phyloP scores from a whole-genome alignment of 2,888 invertebrate genomes.

The Thysanoteuthis rhombus region DNA sequence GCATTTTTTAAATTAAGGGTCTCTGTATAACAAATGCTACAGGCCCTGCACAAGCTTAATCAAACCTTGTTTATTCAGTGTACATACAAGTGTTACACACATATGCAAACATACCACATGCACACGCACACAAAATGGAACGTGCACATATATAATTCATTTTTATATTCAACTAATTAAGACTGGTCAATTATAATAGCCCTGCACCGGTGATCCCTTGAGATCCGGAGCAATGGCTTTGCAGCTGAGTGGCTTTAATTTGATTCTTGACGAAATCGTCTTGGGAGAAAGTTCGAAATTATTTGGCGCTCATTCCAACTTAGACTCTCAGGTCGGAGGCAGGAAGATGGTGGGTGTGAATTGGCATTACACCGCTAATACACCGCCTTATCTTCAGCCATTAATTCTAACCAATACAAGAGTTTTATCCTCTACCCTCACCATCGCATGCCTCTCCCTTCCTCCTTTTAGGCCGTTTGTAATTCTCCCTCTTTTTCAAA shows the following conservation, averaged over 20 bases:
- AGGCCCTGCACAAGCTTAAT: too few relatives aligned
- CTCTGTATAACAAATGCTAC: too few relatives aligned
- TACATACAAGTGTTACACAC: too few relatives aligned
- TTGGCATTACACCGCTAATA: neutral
- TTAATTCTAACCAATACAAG: neutral
- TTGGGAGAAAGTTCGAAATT: neutral
- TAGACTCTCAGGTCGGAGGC: neutral
- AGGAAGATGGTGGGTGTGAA: neutral
- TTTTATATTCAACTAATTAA: neutral
- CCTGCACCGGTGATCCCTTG: neutral
- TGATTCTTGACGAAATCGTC: neutral
- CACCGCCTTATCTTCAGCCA: neutral
- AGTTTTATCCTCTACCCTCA: neutral
- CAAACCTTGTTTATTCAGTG: too few relatives aligned
- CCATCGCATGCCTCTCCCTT: accelerated
- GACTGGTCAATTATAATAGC: neutral
- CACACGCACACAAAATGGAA: neutral
- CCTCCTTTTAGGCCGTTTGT: neutral
- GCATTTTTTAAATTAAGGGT: too few relatives aligned
- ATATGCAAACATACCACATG: too few relatives aligned
- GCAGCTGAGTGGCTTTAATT: neutral
- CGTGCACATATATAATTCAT: neutral
- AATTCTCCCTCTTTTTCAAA: neutral
- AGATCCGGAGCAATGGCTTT: neutral
- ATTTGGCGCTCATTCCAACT: neutral